Base-by-base conservation (phyloP, 2,797 vertebrate genomes). In the Gobio occitaniae region DNA sequence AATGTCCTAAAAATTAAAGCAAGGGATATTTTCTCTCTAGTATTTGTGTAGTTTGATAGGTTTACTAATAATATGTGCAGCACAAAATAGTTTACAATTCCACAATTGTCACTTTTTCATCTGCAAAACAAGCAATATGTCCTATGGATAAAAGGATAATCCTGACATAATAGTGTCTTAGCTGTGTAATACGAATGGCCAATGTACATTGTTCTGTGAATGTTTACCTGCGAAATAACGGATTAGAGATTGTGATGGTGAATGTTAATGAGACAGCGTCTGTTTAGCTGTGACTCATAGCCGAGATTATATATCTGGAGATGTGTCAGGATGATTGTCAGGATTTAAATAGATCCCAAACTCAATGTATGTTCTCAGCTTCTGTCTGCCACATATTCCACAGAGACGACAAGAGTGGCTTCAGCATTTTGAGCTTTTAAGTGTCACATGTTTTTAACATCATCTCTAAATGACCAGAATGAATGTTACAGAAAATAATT, bases 201-300 rank as follows among this genome's bases (percentile, higher is more conserved):
- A 47, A 29, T 29, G 5, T 15, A 50, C 25, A 65, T 84, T 61
- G 59, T 41, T 83, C 50, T 78, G 72, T 16, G 36, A 29, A 54
- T 82, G 83, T 78, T 82, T 85, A 79, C 48, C 56, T 36, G 77
- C 10, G n/a, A 85, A 44, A 63, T 69, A 66, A 78, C 32, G 83
- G 83, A 85, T 87, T 85, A 78, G 54, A 41, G 74, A 82, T 48
- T 56, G 76, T 79, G 83, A 85, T 72, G 66, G 21, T 59, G 86
- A 85, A 87, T 85, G 36, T 79, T 85, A 71, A 87, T 82, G 32
- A 82, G 72, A 66, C 59, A 54, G 17, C 10, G 12, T 54, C 63
- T 68, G 76, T 41, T 80, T 47, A 56, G 86, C 19, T 36, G 70
- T 69, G 86, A 76, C 50, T 80, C 70, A 84, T 10, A 21, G 21